Base-by-base conservation (phyloP, 2,113 vertebrate species). In the Climacteris rufus region DNA sequence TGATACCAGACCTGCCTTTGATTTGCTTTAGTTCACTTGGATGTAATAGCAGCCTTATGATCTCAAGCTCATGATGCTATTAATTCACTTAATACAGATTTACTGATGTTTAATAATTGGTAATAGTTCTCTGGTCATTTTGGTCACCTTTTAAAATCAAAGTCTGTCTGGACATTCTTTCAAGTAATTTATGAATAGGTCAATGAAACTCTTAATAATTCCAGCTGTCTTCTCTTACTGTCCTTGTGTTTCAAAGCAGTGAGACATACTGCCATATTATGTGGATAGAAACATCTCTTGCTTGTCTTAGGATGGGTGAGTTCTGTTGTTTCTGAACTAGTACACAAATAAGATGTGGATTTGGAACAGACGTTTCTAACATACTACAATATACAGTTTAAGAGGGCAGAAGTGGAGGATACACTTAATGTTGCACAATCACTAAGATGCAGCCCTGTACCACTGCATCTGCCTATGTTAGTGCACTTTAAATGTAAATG, bases 101-200 rank as follows among this genome's bases (percentile, higher is more conserved):
- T 90, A 90, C 65, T 85, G 39, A 90, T 65, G 82, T 92, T 82
- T 61, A 75, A 93, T 66, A 82, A 85, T 25, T 63, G 6, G 6
- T 90, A 90, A 91, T 84, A 82, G 60, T 44, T 93, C 86, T 87
- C 93, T 57, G 82, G 61, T 90, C 83, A 90, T 65, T 89, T 90
- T 0, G 11, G 64, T 80, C 80, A 87, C 76, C 31, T 89, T 52
- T 61, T 78, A 89, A 91, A 93, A 87, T 59, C 45, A 77, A 77
- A 47, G 50, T 87, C 83, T 92, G 61, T 79, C 66, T 79, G 65
- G 63, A 87, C 50, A 72, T 92, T 89, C 33, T 39, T 90, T 88
- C 63, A 91, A 85, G 64, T 61, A 78, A 70, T 72, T 94, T 84
- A 90, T 52, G 31, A 93, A 83, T 56, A 42, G 57, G 47, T 88